phyloP scores from a whole-genome alignment of 1,140 invertebrate genomes.

The Zaprionus ornatus region DNA sequence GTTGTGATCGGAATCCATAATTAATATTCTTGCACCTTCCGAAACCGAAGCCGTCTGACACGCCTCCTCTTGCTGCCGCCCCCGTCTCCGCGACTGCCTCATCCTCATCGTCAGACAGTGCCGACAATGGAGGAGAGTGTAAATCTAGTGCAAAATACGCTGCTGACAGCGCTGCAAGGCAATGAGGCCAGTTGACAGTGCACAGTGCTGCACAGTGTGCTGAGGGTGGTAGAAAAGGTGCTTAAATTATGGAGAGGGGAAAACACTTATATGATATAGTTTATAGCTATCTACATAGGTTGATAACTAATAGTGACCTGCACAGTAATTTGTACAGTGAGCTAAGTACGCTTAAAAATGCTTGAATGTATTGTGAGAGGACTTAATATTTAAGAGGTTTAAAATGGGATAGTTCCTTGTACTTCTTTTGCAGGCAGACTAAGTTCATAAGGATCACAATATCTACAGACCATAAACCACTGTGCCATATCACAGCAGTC shows the following conservation, averaged over 20 bases:
- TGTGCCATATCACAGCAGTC: slow-evolving; percentile 6
- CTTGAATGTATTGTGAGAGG: too few relatives aligned
- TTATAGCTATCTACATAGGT: too few relatives aligned
- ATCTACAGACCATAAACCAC: slow-evolving; percentile 11
- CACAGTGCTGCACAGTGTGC: slow-evolving; percentile 7
- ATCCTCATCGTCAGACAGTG: not conserved
- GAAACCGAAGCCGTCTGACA: slow-evolving; percentile 37
- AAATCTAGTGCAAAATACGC: slow-evolving; percentile 47
- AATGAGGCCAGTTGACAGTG: slow-evolving; percentile 2
- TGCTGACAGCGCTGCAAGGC: not conserved
- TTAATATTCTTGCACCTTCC: slow-evolving; percentile 83
- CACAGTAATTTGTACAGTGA: too few relatives aligned
- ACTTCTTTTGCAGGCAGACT: too few relatives aligned
- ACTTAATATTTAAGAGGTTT: too few relatives aligned
- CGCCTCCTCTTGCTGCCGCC: not conserved
- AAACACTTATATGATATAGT: too few relatives aligned
- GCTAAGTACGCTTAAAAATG: too few relatives aligned
- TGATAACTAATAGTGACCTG: too few relatives aligned
- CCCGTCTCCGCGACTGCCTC: not conserved
- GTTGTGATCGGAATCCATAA: slow-evolving; percentile 81
- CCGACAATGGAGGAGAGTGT: not conserved
- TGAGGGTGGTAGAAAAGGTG: not conserved
- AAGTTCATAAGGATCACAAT: too few relatives aligned
- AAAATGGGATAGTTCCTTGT: too few relatives aligned
- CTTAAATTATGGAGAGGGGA: not conserved